phyloP scores from a whole-genome alignment of 2,797 vertebrate genomes.

The Neopelma chrysocephalum region DNA sequence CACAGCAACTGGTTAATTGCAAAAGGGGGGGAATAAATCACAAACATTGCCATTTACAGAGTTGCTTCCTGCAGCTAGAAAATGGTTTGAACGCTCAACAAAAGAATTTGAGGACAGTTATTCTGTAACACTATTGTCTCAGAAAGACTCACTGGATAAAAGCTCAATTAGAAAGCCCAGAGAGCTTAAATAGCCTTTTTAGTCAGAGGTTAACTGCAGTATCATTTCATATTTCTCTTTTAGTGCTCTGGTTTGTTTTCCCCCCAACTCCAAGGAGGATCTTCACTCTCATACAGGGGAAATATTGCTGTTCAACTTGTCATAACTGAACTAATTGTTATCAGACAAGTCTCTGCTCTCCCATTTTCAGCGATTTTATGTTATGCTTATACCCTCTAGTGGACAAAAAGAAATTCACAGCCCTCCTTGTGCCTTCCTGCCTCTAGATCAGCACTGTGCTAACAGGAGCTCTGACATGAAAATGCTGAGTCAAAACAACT shows the following conservation, averaged over 20 bases:
- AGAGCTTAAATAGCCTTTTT: background rate
- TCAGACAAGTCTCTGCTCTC: background rate
- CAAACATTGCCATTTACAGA: background rate
- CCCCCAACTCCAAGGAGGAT: background rate
- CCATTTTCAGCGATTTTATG: background rate
- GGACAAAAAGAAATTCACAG: conserved; percentile 17
- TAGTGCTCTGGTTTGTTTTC: background rate
- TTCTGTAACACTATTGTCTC: background rate
- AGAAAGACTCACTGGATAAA: background rate
- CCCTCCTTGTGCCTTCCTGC: background rate
- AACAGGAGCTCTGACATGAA: background rate
- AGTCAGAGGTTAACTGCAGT: background rate
- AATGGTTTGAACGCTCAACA: background rate
- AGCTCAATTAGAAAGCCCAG: background rate
- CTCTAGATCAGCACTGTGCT: background rate
- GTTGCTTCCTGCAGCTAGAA: background rate
- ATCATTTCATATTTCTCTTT: background rate
- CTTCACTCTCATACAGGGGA: background rate
- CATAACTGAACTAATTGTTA: background rate
- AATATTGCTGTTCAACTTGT: background rate
- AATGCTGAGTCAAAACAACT: background rate
- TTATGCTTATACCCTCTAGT: conserved; percentile 31
- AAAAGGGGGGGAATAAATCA: background rate
- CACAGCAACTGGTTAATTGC: background rate
- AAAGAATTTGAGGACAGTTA: background rate